phyloP scores from a whole-genome alignment of 2,888 invertebrate genomes.

The Tenthredo livida region DNA sequence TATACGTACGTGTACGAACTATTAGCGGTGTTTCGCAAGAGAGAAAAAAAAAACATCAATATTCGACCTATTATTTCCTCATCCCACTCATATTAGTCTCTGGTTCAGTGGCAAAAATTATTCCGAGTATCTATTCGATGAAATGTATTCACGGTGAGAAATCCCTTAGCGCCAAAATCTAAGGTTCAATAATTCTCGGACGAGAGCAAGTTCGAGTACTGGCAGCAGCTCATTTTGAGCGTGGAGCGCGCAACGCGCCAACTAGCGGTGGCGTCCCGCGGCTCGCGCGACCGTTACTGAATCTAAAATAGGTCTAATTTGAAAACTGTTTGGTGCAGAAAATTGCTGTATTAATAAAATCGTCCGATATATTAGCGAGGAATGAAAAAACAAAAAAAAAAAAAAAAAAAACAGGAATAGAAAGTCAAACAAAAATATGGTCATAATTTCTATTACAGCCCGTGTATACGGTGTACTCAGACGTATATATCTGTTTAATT shows the following conservation, averaged over 20 bases:
- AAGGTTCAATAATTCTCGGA: neutral
- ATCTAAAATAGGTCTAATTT: neutral
- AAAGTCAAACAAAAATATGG: neutral
- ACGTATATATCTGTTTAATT: neutral
- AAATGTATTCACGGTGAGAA: neutral
- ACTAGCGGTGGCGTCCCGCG: conserved; percentile 24
- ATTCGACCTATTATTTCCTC: neutral
- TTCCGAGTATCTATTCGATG: too few relatives aligned
- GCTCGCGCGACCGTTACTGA: neutral
- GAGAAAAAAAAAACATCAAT: neutral
- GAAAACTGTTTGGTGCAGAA: neutral
- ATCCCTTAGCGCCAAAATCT: neutral
- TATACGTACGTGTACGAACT: neutral
- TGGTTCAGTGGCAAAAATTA: neutral
- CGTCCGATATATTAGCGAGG: neutral
- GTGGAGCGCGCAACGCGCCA: neutral
- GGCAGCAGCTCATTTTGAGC: neutral
- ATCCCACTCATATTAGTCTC: too few relatives aligned
- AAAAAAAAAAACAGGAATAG: neutral
- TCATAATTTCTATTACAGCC: neutral
- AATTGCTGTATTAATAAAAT: neutral
- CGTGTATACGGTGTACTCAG: neutral
- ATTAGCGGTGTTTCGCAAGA: neutral
- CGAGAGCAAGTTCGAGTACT: neutral
- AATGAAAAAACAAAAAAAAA: neutral